These are phyloP conservation scores for Chroicocephalus ridibundus DNA, from an alignment of 2,113 vertebrate species.

Conservation along the genomic window DNA sequence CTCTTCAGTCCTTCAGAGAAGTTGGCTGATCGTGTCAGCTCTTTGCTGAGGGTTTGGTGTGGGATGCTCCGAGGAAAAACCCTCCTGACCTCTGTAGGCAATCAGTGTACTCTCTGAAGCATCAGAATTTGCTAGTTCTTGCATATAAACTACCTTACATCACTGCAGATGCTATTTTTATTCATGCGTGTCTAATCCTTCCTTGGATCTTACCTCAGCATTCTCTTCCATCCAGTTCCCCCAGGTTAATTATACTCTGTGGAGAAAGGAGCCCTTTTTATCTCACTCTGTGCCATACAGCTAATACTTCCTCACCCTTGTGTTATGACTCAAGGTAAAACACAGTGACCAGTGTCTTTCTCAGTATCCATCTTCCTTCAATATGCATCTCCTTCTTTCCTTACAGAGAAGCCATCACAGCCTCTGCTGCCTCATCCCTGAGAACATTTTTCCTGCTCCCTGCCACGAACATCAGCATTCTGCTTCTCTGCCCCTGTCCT, in stretches of 20 bases:
- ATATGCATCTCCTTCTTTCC: background rate
- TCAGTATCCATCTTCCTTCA: background rate
- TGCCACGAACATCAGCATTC: background rate
- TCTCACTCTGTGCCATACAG: background rate
- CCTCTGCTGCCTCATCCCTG: background rate
- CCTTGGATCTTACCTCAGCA: constrained; percentile 51
- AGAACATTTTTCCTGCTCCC: background rate
- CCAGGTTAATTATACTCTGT: background rate
- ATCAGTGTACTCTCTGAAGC: background rate
- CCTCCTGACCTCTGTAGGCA: constrained; percentile 17
- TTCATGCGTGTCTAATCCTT: constrained; percentile 51
- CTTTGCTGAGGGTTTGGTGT: background rate
- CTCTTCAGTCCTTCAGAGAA: background rate
- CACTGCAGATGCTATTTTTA: constrained; percentile 53
- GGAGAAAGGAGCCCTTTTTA: background rate
- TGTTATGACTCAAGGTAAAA: background rate
- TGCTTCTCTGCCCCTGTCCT: background rate
- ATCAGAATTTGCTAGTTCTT: constrained; percentile 33
- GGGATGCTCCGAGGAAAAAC: background rate
- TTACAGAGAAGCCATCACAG: background rate
- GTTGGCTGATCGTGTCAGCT: background rate
- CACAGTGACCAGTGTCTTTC: background rate
- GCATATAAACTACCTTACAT: constrained; percentile 39
- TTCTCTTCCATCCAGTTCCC: constrained; percentile 13
- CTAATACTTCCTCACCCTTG: background rate